These are phyloP conservation scores for Bombyx mandarina DNA, from an alignment of 1,140 invertebrate species.

Conservation along the genomic window DNA sequence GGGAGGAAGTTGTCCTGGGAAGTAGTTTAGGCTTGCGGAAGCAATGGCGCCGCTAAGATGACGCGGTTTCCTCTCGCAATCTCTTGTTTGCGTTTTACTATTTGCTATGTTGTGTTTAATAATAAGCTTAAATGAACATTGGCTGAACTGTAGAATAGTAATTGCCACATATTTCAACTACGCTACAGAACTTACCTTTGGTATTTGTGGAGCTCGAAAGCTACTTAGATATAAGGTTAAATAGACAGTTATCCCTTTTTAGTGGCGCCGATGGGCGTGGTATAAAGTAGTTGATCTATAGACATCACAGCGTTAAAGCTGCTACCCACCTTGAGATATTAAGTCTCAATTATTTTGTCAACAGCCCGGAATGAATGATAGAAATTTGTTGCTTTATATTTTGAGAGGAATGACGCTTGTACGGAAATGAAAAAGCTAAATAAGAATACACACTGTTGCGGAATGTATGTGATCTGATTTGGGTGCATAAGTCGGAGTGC, in stretches of 20 bases:
- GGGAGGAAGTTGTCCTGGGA: constrained; percentile 18
- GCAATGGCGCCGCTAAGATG: constrained; percentile 13
- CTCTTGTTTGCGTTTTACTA: background rate
- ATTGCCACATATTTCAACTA: background rate
- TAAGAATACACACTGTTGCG: too few species aligned
- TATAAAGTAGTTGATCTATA: too few species aligned
- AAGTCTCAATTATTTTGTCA: too few species aligned
- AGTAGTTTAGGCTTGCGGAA: constrained; percentile 19
- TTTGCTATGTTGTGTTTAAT: constrained; percentile 1
- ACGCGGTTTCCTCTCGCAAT: constrained; percentile 8
- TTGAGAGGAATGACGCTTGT: too few species aligned
- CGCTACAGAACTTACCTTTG: background rate
- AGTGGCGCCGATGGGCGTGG: too few species aligned
- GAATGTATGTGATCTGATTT: too few species aligned
- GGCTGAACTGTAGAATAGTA: background rate
- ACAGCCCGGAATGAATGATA: too few species aligned
- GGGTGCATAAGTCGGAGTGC: too few species aligned
- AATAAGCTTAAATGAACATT: background rate
- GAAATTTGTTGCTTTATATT: too few species aligned
- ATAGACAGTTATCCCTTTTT: background rate
- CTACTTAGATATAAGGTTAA: background rate
- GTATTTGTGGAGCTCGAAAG: background rate
- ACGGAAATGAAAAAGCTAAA: too few species aligned
- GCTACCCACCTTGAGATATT: too few species aligned
- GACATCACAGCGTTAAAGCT: too few species aligned